These are phyloP conservation scores for Apodemia mormo DNA, from an alignment of 2,888 invertebrate species.

Conservation along the genomic window DNA sequence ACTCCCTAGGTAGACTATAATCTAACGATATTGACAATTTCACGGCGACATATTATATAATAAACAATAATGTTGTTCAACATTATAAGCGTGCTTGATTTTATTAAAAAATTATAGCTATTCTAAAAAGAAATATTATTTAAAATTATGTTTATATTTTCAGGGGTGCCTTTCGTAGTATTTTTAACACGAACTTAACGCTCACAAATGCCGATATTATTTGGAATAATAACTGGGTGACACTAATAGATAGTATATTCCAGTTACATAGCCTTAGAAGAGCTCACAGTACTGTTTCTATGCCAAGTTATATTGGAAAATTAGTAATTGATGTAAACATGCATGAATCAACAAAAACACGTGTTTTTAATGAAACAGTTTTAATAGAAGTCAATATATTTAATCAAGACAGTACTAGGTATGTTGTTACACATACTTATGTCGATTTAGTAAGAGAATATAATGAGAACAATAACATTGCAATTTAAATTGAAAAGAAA, in stretches of 20 bases:
- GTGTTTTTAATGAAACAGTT: conserved; percentile 27
- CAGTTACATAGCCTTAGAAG: conserved; percentile 87
- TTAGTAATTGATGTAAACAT: conserved; percentile 46
- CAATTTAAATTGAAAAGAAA: too few relatives aligned
- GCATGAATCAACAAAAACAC: conserved; percentile 35
- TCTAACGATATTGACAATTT: too few relatives aligned
- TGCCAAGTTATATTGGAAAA: conserved; percentile 75
- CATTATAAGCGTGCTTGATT: too few relatives aligned
- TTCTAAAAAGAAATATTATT: too few relatives aligned
- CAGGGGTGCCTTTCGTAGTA: not conserved
- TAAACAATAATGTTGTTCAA: too few relatives aligned
- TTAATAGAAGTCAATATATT: conserved; percentile 40
- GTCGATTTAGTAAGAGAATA: too few relatives aligned
- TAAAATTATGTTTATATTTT: not conserved
- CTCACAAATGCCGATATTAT: conserved; percentile 55
- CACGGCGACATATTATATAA: too few relatives aligned
- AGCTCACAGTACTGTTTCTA: conserved; percentile 80
- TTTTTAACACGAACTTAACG: not conserved
- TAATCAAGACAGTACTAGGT: conserved; percentile 45
- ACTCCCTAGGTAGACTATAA: too few relatives aligned
- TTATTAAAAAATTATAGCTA: too few relatives aligned
- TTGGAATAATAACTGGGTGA: conserved; percentile 81
- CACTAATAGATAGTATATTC: conserved; percentile 90
- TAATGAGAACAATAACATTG: too few relatives aligned
- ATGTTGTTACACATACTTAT: conserved; percentile 18